Base-by-base conservation (phyloP, 1,140 invertebrate genomes). In the Cotesia vestalis region DNA sequence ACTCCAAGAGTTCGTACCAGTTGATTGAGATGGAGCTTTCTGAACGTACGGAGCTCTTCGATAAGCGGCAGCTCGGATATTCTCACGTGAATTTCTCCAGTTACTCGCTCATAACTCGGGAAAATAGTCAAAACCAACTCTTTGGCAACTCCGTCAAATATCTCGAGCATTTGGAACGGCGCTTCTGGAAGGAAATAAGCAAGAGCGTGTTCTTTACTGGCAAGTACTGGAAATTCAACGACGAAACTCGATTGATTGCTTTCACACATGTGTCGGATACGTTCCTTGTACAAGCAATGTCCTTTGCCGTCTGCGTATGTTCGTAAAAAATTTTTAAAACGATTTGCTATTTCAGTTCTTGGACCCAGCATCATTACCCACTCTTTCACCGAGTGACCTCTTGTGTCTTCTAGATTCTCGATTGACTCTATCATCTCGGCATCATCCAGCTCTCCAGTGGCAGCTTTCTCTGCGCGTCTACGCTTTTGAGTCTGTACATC, bases 181-280 rank as follows among this genome's bases (percentile, higher is more conserved):
- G 98, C 98, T 88, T 99, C 98, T 4, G 98, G 97, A 53, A 99
- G 82, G 81, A 99, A 99, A 85, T 96, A 99, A 0, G 97, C 97
- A 40, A 99, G 87, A 1, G 97, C 94, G 83, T 98, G 94, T 82
- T 98, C 96, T 78, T 95, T 92, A 46, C 92, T 90, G 0, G 96
- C 97, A 68, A 99, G 87, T 77, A 94, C 90, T 68, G 95, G 93
- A 86, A 98, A 99, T 81, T 98, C 95, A 0, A 99, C 94, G 63
- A 95, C 92, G 83, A 99, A 94, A 76, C 96, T 98, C 4, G 94
- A 91, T 84, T 93, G 86, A 87, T 95, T 95, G 86, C 94, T 93
- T 86, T 98, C 96, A 81, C 96, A 97, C 96, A 99, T 98, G 27
- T 94, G 90, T 11, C 95, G 89, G 73, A 99, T 98, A 74, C 96